These are phyloP conservation scores for Acleris laterana DNA, from an alignment of 2,888 invertebrate genomes.

Conservation along the genomic window DNA sequence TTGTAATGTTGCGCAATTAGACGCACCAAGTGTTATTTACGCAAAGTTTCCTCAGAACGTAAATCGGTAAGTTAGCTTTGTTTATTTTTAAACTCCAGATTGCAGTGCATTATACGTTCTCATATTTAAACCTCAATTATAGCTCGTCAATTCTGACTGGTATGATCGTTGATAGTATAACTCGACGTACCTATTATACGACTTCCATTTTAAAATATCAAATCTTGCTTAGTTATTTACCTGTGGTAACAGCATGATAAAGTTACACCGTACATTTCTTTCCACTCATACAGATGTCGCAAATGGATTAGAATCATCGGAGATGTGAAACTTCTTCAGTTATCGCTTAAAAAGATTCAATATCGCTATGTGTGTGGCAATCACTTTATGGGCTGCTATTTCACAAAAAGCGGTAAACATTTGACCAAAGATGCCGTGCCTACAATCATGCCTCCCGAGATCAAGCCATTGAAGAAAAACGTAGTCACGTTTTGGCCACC, in stretches of 20 bases:
- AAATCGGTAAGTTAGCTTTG: conserved; percentile 26
- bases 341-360: conserved; percentile 27
- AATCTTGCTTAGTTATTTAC: no score
- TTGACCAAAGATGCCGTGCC: conserved; percentile 30
- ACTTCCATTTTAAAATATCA: no score
- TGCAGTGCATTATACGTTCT: no score
- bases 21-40: conserved; percentile 27
- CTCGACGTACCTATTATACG: no score
- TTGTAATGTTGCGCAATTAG: conserved; percentile 28
- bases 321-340: conserved; percentile 23
- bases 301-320: conserved; percentile 29
- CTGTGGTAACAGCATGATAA: no score
- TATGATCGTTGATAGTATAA: no score
- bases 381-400: conserved; percentile 15
- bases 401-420: conserved; percentile 29
- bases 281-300: conserved; percentile 18
- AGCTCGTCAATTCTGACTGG: no score
- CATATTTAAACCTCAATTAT: no score
- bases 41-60: conserved; percentile 31
- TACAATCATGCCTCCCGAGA: conserved; percentile 12
- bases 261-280: no score
- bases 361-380: conserved; percentile 34
- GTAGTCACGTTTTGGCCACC: conserved; percentile 26
- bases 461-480: conserved; percentile 25
- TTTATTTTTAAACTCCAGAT: neutral